Evolutionary conservation across 2,888 invertebrate genomes (phyloP).

Genomic region (Psylliodes chrysocephalus): DNA sequence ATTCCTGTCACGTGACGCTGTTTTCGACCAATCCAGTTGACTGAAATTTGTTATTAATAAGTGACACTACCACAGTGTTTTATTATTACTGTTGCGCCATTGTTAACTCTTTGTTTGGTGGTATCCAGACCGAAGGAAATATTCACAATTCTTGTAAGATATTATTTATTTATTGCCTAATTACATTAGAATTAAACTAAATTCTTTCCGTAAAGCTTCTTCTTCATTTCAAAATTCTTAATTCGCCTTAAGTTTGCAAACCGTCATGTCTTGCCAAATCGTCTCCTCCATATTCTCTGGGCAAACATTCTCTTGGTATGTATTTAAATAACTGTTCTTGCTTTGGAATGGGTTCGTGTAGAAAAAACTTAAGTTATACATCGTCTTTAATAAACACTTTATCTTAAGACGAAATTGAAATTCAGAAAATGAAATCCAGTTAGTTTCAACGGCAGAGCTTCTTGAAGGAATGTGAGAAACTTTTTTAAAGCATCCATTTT

Average conservation of each 20-base stretch:
- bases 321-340: conserved; percentile 4
- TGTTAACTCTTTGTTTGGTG: too few species aligned
- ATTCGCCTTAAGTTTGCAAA: neutral
- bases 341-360: neutral
- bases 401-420: conserved; percentile 2
- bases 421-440: conserved; percentile 10
- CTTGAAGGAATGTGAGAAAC: conserved; percentile 2
- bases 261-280: neutral
- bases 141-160: too few species aligned
- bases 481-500: conserved; percentile 11
- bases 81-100: too few species aligned
- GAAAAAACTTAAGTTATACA: neutral
- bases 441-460: conserved; percentile 4
- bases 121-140: too few species aligned
- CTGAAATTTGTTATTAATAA: too few species aligned
- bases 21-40: too few species aligned
- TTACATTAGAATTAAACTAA: too few species aligned
- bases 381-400: conserved; percentile 11
- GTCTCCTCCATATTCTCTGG: neutral
- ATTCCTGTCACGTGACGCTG: too few species aligned
- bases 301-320: neutral
- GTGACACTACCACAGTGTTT: too few species aligned
- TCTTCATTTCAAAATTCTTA: conserved; percentile 7
- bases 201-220: neutral
- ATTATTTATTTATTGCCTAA: too few species aligned